These are phyloP conservation scores for Ochropacha duplaris DNA, from an alignment of 2,888 invertebrate species.

Conservation along the genomic window DNA sequence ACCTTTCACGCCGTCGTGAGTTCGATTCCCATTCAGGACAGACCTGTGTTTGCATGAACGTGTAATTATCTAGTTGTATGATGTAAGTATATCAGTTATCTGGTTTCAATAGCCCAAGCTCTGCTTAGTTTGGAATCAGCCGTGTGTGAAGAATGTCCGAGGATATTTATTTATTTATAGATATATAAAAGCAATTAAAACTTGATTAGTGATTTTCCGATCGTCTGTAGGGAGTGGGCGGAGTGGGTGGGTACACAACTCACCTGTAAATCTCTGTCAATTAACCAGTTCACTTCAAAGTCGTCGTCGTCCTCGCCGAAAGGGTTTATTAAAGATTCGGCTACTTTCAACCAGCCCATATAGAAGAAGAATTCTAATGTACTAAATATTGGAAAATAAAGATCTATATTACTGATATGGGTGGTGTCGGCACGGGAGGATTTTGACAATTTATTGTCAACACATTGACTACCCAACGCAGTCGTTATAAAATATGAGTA, in stretches of 20 bases:
- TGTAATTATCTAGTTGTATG: no score
- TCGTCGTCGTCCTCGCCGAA: slow-evolving; percentile 97
- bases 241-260: slow-evolving; percentile 17
- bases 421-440: slow-evolving; percentile 38
- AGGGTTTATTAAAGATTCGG: slow-evolving; percentile 95
- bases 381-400: slow-evolving; percentile 95
- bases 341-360: slow-evolving; percentile 96
- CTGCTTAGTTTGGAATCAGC: no score
- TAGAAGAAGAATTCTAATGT: slow-evolving; percentile 94
- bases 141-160: no score
- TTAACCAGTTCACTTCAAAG: slow-evolving; percentile 96
- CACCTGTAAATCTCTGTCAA: slow-evolving; percentile 94
- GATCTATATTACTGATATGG: slow-evolving; percentile 86
- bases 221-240: not conserved
- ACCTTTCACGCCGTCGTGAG: no score
- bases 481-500: slow-evolving; percentile 96
- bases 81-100: no score
- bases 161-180: no score
- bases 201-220: not conserved
- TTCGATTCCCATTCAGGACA: no score
- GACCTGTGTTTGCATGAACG: no score
- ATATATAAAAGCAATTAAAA: no score
- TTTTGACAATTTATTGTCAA: slow-evolving; percentile 83
- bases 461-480: slow-evolving; percentile 95
- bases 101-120: no score